A percentile compares a stretch with the other conserved stretches of the same genome.
Conservation (phyloP, 2,888 invertebrate species). For the Phalangium opilio region DNA sequence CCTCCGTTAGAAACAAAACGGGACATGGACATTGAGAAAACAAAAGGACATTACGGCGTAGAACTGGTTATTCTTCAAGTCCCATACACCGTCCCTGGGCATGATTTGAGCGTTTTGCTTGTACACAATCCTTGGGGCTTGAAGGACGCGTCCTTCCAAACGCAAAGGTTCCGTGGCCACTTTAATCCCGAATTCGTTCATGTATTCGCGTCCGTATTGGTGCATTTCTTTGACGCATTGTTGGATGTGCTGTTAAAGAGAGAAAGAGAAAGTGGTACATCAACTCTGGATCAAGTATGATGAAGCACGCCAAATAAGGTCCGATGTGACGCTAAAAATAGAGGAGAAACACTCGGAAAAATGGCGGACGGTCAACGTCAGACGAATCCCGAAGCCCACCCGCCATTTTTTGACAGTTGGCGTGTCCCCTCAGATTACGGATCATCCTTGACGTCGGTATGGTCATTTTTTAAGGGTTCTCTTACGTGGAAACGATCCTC, state of each 20-base stretch:
- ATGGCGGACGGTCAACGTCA: no score
- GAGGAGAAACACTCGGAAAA: no score
- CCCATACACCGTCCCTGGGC: conserved; percentile 17
- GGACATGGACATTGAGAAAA: not conserved
- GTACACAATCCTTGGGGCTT: conserved; percentile 15
- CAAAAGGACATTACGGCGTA: not conserved
- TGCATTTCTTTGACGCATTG: conserved; percentile 3
- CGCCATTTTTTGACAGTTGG: no score
- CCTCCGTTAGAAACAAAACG: not conserved
- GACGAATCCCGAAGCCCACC: no score
- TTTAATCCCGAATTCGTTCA: conserved; percentile 15
- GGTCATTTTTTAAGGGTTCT: no score
- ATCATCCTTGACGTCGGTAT: no score
- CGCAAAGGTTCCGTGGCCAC: conserved; percentile 11
- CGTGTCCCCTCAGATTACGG: no score
- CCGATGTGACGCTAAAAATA: no score
- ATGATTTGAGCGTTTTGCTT: conserved; percentile 5
- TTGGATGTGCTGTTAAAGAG: conserved; percentile 4
- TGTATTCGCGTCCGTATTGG: conserved; percentile 2
- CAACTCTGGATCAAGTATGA: no score
- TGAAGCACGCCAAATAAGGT: no score
- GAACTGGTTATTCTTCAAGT: conserved; percentile 14
- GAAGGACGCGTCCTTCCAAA: conserved; percentile 14
- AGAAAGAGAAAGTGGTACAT: no score
- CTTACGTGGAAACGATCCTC: conserved; percentile 10